Percentiles rank a stretch among this genome's conserved stretches.
Evolutionary conservation across 2,888 invertebrate genomes (phyloP).

Genomic region (Pristionchus mayeri): DNA sequence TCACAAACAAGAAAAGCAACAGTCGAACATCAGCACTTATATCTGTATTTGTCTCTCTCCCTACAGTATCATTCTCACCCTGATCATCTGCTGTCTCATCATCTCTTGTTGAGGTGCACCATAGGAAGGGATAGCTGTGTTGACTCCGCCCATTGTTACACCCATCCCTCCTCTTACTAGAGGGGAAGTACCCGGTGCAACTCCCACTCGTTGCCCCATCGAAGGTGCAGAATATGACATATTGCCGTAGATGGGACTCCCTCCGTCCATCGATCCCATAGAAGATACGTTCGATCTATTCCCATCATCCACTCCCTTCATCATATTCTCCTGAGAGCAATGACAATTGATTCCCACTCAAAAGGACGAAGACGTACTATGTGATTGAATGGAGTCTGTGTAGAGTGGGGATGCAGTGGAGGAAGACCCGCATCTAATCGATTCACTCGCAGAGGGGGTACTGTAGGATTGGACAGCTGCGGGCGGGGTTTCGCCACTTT

Average conservation of each 20-base stretch:
- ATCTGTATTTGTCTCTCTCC: not conserved
- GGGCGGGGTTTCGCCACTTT: not conserved
- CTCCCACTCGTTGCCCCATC: no score
- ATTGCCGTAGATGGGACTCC: not conserved
- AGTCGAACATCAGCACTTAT: no score
- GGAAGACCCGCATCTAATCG: slow-evolving; percentile 20
- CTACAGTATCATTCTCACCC: not conserved
- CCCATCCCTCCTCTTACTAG: not conserved
- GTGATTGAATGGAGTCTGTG: slow-evolving; percentile 21
- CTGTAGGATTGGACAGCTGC: slow-evolving; percentile 13
- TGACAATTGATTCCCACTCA: not conserved
- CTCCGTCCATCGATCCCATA: not conserved
- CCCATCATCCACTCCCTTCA: not conserved
- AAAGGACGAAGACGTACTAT: not conserved
- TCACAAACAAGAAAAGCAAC: no score
- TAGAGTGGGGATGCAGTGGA: not conserved
- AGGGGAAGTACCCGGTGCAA: not conserved
- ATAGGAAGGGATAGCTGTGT: slow-evolving; percentile 1
- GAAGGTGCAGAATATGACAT: not conserved
- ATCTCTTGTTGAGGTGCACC: not conserved
- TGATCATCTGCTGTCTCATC: not conserved
- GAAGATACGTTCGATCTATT: not conserved
- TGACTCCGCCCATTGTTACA: not conserved
- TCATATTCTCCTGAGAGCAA: not conserved
- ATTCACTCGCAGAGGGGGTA: slow-evolving; percentile 15